Conservation (phyloP, 2,888 invertebrate genomes). For the Thereva unica region DNA sequence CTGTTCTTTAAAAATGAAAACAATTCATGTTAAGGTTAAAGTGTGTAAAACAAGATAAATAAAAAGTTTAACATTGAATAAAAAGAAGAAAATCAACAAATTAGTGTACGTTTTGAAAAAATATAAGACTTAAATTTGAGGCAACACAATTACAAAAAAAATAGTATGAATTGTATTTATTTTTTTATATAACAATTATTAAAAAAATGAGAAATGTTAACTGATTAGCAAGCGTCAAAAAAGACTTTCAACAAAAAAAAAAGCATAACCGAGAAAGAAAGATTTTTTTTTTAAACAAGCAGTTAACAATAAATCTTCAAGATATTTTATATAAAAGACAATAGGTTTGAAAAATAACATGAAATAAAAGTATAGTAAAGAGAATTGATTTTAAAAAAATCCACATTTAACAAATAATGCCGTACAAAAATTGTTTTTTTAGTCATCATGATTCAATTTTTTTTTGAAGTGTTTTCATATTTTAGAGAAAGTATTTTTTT, state of each 20-base stretch:
- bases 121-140: constrained; percentile 34
- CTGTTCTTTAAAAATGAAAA: too few species aligned
- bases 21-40: too few species aligned
- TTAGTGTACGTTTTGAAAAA: constrained; percentile 39
- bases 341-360: too few species aligned
- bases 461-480: neutral
- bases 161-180: constrained; percentile 41
- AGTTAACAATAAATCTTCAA: too few species aligned
- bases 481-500: too few species aligned
- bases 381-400: neutral
- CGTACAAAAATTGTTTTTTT: neutral
- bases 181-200: constrained; percentile 37
- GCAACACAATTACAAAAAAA: constrained; percentile 33
- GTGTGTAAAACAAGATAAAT: constrained; percentile 12
- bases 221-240: constrained; percentile 13
- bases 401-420: neutral
- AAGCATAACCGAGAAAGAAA: constrained; percentile 19
- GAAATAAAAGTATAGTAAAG: too few species aligned
- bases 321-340: too few species aligned
- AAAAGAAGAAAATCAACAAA: constrained; percentile 35
- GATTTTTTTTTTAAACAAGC: too few species aligned
- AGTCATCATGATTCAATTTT: neutral
- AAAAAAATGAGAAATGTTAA: constrained; percentile 26
- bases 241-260: constrained; percentile 26
- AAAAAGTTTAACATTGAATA: constrained; percentile 14